Base-by-base conservation (phyloP, 2,888 invertebrate species). In the Agrilus cyanescens region DNA sequence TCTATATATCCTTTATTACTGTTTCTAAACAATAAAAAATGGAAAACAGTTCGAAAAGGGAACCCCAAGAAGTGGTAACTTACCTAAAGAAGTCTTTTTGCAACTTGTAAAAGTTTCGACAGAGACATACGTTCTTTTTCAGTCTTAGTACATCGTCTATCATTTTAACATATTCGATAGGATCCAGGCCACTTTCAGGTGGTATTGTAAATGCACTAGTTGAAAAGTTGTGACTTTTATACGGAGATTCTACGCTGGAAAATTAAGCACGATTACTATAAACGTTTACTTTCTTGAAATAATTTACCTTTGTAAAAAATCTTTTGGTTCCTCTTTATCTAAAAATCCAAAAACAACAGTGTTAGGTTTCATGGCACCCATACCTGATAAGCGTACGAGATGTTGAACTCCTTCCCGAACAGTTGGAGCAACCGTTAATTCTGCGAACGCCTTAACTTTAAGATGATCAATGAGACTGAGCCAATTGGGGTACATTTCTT, bases 281-380 rank as follows among this genome's bases (percentile, higher is more conserved):
- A 33, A 20, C 3, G 2, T 4, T 10, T 12, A 18, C 8, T 30
- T 30, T 10, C 31, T 12, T 10, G 12, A 33, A 40, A 13, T 30
- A 15, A 64, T 71, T 67, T 52, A 82, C 82, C 74, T 76, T 47
- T 76, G 73, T 48, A 94, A 84, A 66, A 89, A 89, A 62, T 95
- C 90, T 32, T 70, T 69, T 0, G 86, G 84, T 0, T 70, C 58
- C 20, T 80, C 75, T 16, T 78, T 74, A 60, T 97, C 96, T 50
- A 90, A 79, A 70, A 95, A 98, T 13, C 97, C 97, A 36, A 98
- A 70, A 30, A 97, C 76, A 45, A 97, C 89, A 0, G 97, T 97
- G 62, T 98, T 98, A 0, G 97, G 96, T 64, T 97, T 97, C 97
- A 98, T 97, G 12, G 97, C 98, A 1, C 98, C 98, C 61, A 98